Percentiles rank a stretch among this genome's conserved stretches.
phyloP scores from a whole-genome alignment of 1,140 invertebrate species.

The Caenorhabditis brenneri region DNA sequence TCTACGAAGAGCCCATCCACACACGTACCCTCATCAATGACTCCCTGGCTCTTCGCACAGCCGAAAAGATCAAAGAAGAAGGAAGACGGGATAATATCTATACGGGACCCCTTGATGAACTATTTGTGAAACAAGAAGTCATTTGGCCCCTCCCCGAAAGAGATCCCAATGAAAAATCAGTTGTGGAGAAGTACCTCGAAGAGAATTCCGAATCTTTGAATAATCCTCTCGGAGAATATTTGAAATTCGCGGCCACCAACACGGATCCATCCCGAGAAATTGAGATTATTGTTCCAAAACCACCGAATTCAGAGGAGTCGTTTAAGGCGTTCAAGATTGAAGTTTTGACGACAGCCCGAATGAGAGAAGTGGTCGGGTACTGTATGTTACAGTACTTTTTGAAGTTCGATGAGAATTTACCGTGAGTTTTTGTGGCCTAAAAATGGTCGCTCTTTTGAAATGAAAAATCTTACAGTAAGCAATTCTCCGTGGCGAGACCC shows the following conservation, averaged over 20 bases:
- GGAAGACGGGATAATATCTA: neutral
- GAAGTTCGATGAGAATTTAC: neutral
- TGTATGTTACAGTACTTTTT: neutral
- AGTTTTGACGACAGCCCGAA: neutral
- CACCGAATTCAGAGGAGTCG: neutral
- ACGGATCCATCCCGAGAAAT: neutral
- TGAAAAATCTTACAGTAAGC: too few species aligned
- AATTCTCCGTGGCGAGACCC: too few species aligned
- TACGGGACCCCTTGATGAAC: neutral
- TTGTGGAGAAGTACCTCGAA: neutral
- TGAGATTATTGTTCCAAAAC: neutral
- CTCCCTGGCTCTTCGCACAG: conserved; percentile 9
- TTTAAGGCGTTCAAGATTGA: neutral
- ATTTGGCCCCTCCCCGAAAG: neutral
- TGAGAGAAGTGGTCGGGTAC: neutral
- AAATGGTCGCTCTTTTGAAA: too few species aligned
- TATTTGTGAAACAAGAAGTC: conserved; percentile 14
- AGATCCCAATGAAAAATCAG: neutral
- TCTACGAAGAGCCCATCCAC: conserved; percentile 35
- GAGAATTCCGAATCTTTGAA: neutral
- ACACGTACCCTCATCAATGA: conserved; percentile 8
- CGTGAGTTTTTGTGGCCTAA: neutral
- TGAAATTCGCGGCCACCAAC: neutral
- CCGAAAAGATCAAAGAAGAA: conserved; percentile 23
- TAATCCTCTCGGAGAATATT: neutral